Conservation (phyloP, 2,888 invertebrate genomes). For the Hofmannophila pseudospretella region DNA sequence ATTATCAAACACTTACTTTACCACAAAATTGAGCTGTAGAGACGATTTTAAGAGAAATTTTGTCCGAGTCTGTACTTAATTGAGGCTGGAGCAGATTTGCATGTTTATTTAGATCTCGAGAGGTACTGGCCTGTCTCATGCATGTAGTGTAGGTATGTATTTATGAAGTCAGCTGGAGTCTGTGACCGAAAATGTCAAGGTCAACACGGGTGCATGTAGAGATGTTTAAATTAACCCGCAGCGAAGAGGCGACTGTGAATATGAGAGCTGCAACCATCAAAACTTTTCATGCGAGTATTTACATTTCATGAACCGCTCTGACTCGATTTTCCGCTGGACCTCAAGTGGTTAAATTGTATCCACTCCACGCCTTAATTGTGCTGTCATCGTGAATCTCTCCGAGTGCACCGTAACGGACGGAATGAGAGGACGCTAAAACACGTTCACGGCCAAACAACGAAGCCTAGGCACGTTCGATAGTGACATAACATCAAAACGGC, state of each 20-base stretch:
- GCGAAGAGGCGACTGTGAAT: not conserved
- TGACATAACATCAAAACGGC: conserved; percentile 67
- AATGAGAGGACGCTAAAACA: conserved; percentile 48
- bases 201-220: conserved; percentile 9
- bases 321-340: not conserved
- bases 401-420: conserved; percentile 31
- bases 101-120: conserved; percentile 6
- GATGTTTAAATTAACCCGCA: conserved; percentile 5
- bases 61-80: too few species aligned
- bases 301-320: too few species aligned
- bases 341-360: not conserved
- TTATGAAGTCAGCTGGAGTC: conserved; percentile 12
- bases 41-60: not conserved
- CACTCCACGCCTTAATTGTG: conserved; percentile 8
- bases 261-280: too few species aligned
- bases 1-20: not conserved
- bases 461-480: conserved; percentile 64
- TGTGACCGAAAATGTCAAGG: conserved; percentile 17
- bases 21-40: not conserved
- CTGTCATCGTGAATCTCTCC: conserved; percentile 30
- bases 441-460: conserved; percentile 68
- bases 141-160: not conserved
- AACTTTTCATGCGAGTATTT: not conserved
- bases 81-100: conserved; percentile 10
- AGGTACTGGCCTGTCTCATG: too few species aligned